Conservation (phyloP, 1,140 invertebrate genomes). For the Sarcophaga bullata region DNA sequence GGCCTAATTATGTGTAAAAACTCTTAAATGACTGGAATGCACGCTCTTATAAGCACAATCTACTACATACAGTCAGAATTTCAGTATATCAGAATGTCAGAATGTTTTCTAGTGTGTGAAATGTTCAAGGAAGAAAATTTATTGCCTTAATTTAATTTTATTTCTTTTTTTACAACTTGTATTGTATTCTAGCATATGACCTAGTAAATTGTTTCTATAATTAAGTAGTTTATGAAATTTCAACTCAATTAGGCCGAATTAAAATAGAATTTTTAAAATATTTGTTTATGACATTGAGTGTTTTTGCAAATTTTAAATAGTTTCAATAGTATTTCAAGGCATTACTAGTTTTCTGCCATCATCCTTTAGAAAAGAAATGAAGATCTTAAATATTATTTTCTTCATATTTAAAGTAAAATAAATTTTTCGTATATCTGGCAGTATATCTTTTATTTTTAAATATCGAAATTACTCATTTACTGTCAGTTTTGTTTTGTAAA, state of each 20-base stretch:
- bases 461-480: neutral
- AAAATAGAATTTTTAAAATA: neutral
- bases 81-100: neutral
- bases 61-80: neutral
- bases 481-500: neutral
- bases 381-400: too few species aligned
- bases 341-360: too few species aligned
- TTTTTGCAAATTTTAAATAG: too few species aligned
- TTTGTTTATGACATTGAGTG: too few species aligned
- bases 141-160: neutral
- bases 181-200: neutral
- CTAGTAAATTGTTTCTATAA: neutral
- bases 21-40: constrained; percentile 34
- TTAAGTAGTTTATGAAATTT: constrained; percentile 7
- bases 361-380: too few species aligned
- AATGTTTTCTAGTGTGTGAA: neutral
- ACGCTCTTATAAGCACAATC: neutral
- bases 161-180: neutral
- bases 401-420: too few species aligned
- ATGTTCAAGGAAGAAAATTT: constrained; percentile 5
- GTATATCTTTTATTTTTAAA: too few species aligned
- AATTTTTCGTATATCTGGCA: too few species aligned
- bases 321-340: too few species aligned
- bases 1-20: constrained; percentile 39
- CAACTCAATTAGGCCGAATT: neutral